phyloP scores from a whole-genome alignment of 1,140 invertebrate genomes.

The Sipha flava region DNA sequence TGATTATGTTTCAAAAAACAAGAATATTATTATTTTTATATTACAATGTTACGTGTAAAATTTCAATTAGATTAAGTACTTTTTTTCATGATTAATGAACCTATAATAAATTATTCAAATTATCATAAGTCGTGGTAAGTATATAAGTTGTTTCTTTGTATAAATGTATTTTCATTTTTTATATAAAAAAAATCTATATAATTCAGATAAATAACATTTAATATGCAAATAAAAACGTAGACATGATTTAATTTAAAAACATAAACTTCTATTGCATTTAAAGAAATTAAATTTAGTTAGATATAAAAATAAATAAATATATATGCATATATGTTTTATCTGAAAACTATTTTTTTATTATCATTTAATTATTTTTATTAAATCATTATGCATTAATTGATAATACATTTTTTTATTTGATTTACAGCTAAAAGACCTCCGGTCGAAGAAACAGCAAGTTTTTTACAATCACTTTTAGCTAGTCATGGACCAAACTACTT shows the following conservation, averaged over 20 bases:
- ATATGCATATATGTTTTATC: too few species aligned
- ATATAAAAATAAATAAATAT: too few species aligned
- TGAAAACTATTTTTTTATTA: too few species aligned
- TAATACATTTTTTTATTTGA: conserved; percentile 16
- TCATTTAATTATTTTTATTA: too few species aligned
- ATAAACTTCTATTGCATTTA: too few species aligned
- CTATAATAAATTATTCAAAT: background rate
- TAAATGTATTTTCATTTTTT: background rate
- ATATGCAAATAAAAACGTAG: too few species aligned
- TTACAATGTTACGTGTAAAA: background rate
- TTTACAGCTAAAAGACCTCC: conserved; percentile 83
- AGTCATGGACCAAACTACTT: conserved; percentile 93
- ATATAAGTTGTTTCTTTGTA: background rate
- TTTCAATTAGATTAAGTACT: background rate
- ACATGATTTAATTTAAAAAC: too few species aligned
- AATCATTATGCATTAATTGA: too few species aligned
- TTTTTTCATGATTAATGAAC: background rate
- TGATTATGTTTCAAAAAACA: background rate
- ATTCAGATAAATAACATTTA: too few species aligned
- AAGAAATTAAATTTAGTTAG: too few species aligned
- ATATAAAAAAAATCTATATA: too few species aligned
- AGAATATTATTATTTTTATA: background rate
- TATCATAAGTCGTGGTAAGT: too few species aligned
- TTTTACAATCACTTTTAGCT: conserved; percentile 81
- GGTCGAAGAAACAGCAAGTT: conserved; percentile 90